phyloP scores from a whole-genome alignment of 2,888 invertebrate genomes.

The Miltochrista miniata region DNA sequence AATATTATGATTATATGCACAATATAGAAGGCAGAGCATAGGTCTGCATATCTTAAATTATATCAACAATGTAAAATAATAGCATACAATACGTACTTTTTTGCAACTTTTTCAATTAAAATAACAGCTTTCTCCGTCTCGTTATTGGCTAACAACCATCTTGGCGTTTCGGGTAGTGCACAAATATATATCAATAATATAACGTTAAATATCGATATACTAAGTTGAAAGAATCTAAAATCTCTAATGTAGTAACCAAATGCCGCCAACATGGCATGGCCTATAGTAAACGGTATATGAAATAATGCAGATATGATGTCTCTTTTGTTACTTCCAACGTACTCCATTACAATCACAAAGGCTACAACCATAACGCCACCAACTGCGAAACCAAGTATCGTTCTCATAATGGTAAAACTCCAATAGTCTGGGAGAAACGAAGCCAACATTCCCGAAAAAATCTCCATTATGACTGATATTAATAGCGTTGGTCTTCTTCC shows the following conservation, averaged over 20 bases:
- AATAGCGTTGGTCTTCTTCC: conserved; percentile 89
- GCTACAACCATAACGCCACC: conserved; percentile 89
- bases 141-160: conserved; percentile 89
- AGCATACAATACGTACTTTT: conserved; percentile 50
- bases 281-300: conserved; percentile 87
- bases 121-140: conserved; percentile 83
- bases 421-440: conserved; percentile 86
- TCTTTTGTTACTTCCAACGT: conserved; percentile 80
- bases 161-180: conserved; percentile 90
- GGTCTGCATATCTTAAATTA: too few species aligned
- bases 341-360: conserved; percentile 85
- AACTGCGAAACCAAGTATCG: conserved; percentile 88
- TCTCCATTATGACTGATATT: conserved; percentile 87
- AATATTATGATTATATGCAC: too few species aligned
- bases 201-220: conserved; percentile 81
- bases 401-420: conserved; percentile 86
- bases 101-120: conserved; percentile 86
- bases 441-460: conserved; percentile 86
- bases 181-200: conserved; percentile 86
- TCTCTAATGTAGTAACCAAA: conserved; percentile 86
- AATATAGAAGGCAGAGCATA: too few species aligned
- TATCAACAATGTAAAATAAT: too few species aligned
- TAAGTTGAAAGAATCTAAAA: conserved; percentile 86
- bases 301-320: conserved; percentile 83
- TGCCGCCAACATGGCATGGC: conserved; percentile 84